These are phyloP conservation scores for Nephrotoma appendiculata DNA, from an alignment of 2,888 invertebrate genomes.

Conservation along the genomic window DNA sequence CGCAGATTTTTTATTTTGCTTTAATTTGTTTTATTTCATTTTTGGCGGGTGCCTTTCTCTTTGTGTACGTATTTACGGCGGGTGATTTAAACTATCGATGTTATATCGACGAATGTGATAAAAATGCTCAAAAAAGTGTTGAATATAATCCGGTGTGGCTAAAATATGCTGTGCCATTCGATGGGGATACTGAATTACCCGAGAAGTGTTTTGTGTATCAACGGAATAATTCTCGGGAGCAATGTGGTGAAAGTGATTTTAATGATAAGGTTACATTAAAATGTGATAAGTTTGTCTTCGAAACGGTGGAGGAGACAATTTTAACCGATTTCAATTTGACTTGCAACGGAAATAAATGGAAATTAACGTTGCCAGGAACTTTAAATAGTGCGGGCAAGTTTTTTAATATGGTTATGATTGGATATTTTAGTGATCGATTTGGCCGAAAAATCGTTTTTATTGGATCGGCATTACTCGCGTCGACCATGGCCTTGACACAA, in stretches of 20 bases:
- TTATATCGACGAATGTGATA: neutral
- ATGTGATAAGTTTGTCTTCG: neutral
- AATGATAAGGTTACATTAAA: neutral
- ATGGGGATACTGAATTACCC: neutral
- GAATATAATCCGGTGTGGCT: neutral
- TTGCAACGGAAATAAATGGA: conserved; percentile 36
- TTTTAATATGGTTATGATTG: conserved; percentile 45
- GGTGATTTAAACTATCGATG: conserved; percentile 1
- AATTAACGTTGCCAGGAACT: conserved; percentile 48
- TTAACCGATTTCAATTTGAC: neutral
- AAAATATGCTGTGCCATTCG: neutral
- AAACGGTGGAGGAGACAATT: neutral
- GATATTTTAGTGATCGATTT: conserved; percentile 49
- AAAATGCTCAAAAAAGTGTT: neutral
- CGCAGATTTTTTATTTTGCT: neutral
- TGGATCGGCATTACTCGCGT: neutral
- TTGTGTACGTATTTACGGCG: neutral
- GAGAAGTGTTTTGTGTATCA: neutral
- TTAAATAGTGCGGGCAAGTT: conserved; percentile 49
- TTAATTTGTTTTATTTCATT: neutral
- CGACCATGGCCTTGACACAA: neutral
- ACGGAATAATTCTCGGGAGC: neutral
- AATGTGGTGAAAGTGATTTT: neutral
- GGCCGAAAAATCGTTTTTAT: neutral
- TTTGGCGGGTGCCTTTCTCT: neutral